A percentile compares a stretch with the other conserved stretches of the same genome.
Conservation (phyloP, 2,888 invertebrate genomes). For the Masnerella sp. region DNA sequence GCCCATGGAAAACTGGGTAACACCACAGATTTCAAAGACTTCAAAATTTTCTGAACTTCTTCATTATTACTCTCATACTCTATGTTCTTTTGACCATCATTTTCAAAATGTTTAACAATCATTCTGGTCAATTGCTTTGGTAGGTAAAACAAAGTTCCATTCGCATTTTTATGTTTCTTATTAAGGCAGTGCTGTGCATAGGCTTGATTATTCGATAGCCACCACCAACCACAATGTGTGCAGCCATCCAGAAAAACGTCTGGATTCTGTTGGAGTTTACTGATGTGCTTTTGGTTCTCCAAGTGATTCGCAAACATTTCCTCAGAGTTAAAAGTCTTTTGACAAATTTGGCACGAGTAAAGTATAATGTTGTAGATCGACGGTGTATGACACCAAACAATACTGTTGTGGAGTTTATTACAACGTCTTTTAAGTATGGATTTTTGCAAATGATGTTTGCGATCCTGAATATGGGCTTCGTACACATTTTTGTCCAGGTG, state of each 20-base stretch:
- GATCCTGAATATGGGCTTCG: neutral
- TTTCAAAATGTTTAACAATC: neutral
- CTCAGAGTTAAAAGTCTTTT: slow-evolving; percentile 43
- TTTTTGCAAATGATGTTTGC: too few species aligned
- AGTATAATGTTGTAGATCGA: slow-evolving; percentile 63
- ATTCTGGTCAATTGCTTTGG: slow-evolving; percentile 6
- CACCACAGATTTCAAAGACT: slow-evolving; percentile 62
- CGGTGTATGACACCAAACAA: slow-evolving; percentile 29
- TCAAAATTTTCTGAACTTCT: slow-evolving; percentile 48
- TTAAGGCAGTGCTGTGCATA: slow-evolving; percentile 30
- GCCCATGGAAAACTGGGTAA: slow-evolving; percentile 59
- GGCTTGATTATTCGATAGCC: slow-evolving; percentile 57
- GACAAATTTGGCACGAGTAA: slow-evolving; percentile 62
- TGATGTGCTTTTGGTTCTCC: slow-evolving; percentile 23
- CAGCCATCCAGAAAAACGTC: slow-evolving; percentile 61
- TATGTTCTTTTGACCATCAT: neutral
- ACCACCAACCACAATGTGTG: slow-evolving; percentile 64
- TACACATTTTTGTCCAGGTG: slow-evolving; percentile 9
- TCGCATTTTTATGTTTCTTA: neutral
- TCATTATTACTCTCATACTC: slow-evolving; percentile 29
- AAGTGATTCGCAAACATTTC: slow-evolving; percentile 63
- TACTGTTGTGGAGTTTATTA: slow-evolving; percentile 43
- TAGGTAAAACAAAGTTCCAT: neutral
- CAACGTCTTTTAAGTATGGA: slow-evolving; percentile 23
- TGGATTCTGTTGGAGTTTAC: neutral